A percentile compares a stretch with the other conserved stretches of the same genome.
These are phyloP conservation scores for Cryptocheilus praepositus DNA, from an alignment of 2,888 invertebrate species.

Conservation along the genomic window DNA sequence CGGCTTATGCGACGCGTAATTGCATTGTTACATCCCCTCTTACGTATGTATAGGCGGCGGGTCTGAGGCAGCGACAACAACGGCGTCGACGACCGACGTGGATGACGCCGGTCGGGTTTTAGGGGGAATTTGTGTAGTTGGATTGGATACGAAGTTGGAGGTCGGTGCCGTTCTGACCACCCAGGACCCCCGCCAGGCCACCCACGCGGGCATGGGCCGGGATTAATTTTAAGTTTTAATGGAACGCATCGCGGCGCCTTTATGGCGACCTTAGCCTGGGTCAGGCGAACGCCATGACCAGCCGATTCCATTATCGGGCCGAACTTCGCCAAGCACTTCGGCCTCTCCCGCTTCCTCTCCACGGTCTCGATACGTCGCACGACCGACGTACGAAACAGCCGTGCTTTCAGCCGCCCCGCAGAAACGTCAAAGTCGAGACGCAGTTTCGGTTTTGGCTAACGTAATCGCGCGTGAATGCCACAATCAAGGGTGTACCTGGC, in stretches of 20 bases:
- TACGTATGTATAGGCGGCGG: slow-evolving; percentile 47
- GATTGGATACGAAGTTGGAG: slow-evolving; percentile 66
- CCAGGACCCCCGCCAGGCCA: slow-evolving; percentile 12
- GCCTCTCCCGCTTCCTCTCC: slow-evolving; percentile 10
- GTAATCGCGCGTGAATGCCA: slow-evolving; percentile 65
- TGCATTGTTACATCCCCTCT: slow-evolving; percentile 68
- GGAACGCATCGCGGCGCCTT: slow-evolving; percentile 60
- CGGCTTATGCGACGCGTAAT: slow-evolving; percentile 70
- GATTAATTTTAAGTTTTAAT: slow-evolving; percentile 71
- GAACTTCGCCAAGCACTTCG: slow-evolving; percentile 58
- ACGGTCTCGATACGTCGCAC: not conserved
- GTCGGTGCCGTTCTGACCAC: slow-evolving; percentile 45
- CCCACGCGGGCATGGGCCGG: slow-evolving; percentile 36
- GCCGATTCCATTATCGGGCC: slow-evolving; percentile 63
- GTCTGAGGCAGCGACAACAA: slow-evolving; percentile 32
- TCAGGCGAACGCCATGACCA: slow-evolving; percentile 35
- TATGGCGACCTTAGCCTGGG: slow-evolving; percentile 53
- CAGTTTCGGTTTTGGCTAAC: slow-evolving; percentile 51
- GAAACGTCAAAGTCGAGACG: slow-evolving; percentile 41
- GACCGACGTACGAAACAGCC: too few species aligned
- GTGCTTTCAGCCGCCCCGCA: not conserved
- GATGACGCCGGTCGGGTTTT: slow-evolving; percentile 47
- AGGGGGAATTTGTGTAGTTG: slow-evolving; percentile 67
- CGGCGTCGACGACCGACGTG: slow-evolving; percentile 11
- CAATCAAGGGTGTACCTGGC: slow-evolving; percentile 59